Evolutionary conservation across 30 jellyfish, hydroid and myxozoan species (phyloP).

Genomic region (Pseudorhiza aurosa): DNA sequence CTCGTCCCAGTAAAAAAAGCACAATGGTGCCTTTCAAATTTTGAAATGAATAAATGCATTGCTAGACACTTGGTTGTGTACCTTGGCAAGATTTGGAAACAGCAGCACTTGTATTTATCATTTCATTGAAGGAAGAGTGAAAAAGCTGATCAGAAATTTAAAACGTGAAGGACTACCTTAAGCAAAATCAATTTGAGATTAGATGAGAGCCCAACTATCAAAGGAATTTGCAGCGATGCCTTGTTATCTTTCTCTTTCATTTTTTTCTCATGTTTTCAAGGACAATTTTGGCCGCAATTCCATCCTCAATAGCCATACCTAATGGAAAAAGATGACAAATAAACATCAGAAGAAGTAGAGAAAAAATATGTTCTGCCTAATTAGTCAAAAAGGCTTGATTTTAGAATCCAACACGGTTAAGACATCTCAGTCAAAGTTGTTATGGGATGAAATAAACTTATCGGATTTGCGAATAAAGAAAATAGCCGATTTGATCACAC

Average conservation of each 20-base stretch:
- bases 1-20: not conserved
- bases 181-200: too few relatives aligned
- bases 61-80: not conserved
- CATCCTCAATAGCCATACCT: slow-evolving; percentile 97
- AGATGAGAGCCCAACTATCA: not conserved
- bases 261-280: slow-evolving; percentile 33
- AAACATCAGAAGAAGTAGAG: too few relatives aligned
- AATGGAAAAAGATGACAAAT: too few relatives aligned
- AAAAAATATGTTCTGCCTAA: too few relatives aligned
- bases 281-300: slow-evolving; percentile 82
- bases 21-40: not conserved
- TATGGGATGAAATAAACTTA: too few relatives aligned
- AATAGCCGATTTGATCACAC: too few relatives aligned
- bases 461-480: too few relatives aligned
- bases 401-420: too few relatives aligned
- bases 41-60: not conserved
- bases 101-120: not conserved
- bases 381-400: too few relatives aligned
- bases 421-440: too few relatives aligned
- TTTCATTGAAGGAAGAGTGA: not conserved
- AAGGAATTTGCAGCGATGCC: not conserved
- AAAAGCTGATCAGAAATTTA: not conserved
- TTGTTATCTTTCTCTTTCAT: not conserved
- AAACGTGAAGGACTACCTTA: slow-evolving; percentile 13
- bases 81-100: not conserved